These are phyloP conservation scores for Darevskia mixta DNA, from an alignment of 2,797 vertebrate species.

Conservation along the genomic window DNA sequence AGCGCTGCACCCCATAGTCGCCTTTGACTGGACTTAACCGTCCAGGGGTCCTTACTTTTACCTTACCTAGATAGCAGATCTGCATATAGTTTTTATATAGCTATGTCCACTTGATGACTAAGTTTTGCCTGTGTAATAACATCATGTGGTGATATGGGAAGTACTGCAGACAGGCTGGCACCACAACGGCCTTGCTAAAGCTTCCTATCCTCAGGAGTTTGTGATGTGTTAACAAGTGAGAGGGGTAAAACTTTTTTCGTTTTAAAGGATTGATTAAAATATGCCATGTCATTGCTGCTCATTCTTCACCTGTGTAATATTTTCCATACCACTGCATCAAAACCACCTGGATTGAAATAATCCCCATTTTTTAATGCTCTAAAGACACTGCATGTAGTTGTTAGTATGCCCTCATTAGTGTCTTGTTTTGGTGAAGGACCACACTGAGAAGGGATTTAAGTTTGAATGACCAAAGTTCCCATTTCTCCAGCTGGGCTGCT, in stretches of 20 bases:
- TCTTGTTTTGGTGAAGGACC: neutral
- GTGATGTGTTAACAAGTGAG: neutral
- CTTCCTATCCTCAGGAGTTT: neutral
- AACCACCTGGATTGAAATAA: neutral
- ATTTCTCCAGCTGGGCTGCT: neutral
- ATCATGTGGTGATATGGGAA: neutral
- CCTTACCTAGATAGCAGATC: no score
- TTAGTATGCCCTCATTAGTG: neutral
- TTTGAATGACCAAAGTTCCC: no score
- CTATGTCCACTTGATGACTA: neutral
- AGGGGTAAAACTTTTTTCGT: neutral
- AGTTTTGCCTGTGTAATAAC: neutral
- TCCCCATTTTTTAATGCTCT: neutral
- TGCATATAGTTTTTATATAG: neutral
- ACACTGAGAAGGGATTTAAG: neutral
- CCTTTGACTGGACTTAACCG: no score
- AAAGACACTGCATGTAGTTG: neutral
- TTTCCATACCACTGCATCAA: neutral
- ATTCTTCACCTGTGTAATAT: no score
- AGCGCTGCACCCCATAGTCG: no score
- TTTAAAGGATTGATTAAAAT: neutral
- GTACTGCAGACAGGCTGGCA: neutral
- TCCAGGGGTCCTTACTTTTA: no score
- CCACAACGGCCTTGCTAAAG: neutral
- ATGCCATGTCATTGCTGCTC: neutral